phyloP scores from a whole-genome alignment of 64 coral and sea anemone genomes.

The Dendronephthya gigantea region DNA sequence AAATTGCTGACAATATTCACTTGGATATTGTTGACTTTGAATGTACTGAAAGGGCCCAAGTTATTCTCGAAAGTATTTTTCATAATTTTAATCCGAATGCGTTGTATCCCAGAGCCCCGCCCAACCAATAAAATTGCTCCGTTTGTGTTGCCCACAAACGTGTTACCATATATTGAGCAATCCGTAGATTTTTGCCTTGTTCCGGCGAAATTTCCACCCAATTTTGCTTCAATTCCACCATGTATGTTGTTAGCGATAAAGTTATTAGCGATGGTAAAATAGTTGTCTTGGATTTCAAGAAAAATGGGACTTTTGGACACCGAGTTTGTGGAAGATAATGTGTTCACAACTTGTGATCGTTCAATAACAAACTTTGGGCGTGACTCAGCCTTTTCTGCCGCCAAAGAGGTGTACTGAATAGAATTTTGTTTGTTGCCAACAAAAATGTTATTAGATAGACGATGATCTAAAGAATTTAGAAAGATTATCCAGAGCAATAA shows the following conservation, averaged over 20 bases:
- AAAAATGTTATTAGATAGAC: conserved; percentile 13
- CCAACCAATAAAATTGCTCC: neutral
- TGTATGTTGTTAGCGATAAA: neutral
- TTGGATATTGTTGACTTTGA: conserved; percentile 26
- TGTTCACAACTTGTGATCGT: conserved; percentile 23
- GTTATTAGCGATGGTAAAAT: neutral
- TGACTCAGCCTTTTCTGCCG: neutral
- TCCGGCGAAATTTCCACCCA: too few relatives aligned
- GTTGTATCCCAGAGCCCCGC: neutral
- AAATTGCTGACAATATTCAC: conserved; percentile 36
- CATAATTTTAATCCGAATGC: conserved; percentile 6
- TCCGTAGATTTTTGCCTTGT: too few relatives aligned
- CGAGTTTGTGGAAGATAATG: neutral
- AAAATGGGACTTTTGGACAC: neutral
- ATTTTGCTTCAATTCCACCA: too few relatives aligned
- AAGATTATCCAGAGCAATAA: neutral
- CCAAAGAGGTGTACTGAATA: neutral
- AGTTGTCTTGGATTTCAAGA: conserved; percentile 26
- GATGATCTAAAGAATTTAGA: neutral
- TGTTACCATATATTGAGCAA: conserved; percentile 14
- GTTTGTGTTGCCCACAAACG: conserved; percentile 38
- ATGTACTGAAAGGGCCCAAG: conserved; percentile 16
- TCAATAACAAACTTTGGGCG: neutral
- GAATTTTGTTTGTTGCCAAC: neutral
- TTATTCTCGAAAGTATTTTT: conserved; percentile 42